Evolutionary conservation across 2,888 invertebrate species (phyloP), one percentile per base, ranked within the genome.

Genomic region (Baronia brevicornis): DNA sequence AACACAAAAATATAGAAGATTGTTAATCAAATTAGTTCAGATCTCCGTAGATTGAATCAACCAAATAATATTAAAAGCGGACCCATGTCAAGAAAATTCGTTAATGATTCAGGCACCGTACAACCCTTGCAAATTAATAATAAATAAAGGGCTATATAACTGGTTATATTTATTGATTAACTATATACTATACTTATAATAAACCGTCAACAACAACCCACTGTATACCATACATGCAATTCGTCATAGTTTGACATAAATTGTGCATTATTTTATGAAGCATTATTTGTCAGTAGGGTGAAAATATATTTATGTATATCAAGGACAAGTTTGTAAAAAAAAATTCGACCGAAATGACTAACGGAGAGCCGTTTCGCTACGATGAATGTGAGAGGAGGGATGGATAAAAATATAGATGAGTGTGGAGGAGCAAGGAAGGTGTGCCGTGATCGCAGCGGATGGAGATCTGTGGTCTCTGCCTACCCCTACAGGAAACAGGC

Each of bases 231-330:
- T 14, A 5, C 5, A 10, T 9, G 20, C 7, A n/a, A 23, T 29
- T 29, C 7, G 15, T 23, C 22, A 22, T 5, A 18, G 17, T 24
- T 24, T 30, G 8, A 30, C 23, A 23, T 11, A 24, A 17, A 12
- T 30, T 15, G 10, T 20, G 8, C 4, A 20, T 21, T 3, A 12
- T n/a, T 14, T 11, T 11, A 13, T n/a, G 8, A 5, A 5, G 4
- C 7, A 8, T 8, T 12, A 5, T 13, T 14, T 5, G 27, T 3
- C 5, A 4, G 10, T 29, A 15, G 28, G 5, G 21, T 7, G 8
- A 29, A n/a, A 2, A 13, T 14, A 2, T 5, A 17, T 19, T 27
- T 5, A 6, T 4, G n/a, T n/a, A n/a, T n/a, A n/a, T n/a, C n/a
- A n/a, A n/a, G n/a, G n/a, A n/a, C n/a, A n/a, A n/a, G n/a, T n/a